Conservation (phyloP, 2,113 vertebrate species). For the Ranitomeya imitator region DNA sequence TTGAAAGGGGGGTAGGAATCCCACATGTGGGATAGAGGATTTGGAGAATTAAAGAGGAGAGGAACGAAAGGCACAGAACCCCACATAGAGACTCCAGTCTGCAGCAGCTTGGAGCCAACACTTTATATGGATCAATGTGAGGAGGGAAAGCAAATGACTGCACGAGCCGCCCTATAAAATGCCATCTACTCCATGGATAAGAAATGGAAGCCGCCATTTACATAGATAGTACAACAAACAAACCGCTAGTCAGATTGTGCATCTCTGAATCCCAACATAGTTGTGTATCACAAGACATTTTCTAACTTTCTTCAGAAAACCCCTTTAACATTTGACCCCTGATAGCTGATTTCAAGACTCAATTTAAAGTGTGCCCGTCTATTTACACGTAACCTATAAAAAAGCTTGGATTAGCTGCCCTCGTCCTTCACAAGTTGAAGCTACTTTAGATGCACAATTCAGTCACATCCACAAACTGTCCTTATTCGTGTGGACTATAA, state of each 20-base stretch:
- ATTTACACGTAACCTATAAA: no score
- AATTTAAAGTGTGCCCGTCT: neutral
- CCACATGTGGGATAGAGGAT: constrained; percentile 43
- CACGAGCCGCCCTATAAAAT: neutral
- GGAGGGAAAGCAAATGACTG: neutral
- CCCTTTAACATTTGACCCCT: neutral
- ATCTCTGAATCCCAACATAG: neutral
- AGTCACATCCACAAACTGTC: no score
- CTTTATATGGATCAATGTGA: constrained; percentile 34
- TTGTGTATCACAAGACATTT: neutral
- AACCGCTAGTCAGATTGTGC: neutral
- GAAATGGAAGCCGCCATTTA: neutral
- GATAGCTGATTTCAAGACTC: neutral
- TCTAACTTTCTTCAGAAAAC: neutral
- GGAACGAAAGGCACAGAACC: constrained; percentile 42
- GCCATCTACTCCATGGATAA: neutral
- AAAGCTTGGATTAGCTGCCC: no score
- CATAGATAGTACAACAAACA: neutral
- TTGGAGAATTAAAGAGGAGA: constrained; percentile 47
- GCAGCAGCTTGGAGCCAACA: constrained; percentile 11
- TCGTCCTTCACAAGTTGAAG: no score
- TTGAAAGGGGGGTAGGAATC: constrained; percentile 18
- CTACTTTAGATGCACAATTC: no score
- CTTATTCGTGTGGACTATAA: no score
- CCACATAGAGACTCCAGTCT: constrained; percentile 44